Conservation (phyloP, 2,888 invertebrate species). For the Chorisops tibialis region DNA sequence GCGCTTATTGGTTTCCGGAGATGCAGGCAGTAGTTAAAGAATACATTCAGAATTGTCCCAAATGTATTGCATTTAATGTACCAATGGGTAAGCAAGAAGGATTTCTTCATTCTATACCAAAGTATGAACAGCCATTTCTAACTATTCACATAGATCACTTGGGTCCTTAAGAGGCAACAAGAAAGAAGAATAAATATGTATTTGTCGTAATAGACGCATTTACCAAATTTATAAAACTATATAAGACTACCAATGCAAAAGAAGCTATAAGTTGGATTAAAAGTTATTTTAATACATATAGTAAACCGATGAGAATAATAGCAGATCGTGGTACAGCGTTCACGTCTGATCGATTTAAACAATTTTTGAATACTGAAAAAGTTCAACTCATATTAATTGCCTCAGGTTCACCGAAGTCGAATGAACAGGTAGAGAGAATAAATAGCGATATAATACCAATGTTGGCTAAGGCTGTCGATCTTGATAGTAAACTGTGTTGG, state of each 20-base stretch:
- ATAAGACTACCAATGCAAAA: neutral
- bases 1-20: conserved; percentile 41
- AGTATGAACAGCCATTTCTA: conserved; percentile 38
- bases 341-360: conserved; percentile 26
- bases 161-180: conserved; percentile 26
- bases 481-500: conserved; percentile 29
- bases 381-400: conserved; percentile 33
- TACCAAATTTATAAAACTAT: conserved; percentile 30
- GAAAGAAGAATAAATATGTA: conserved; percentile 25
- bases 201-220: conserved; percentile 28
- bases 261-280: neutral
- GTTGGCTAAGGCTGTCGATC: neutral
- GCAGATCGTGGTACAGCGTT: conserved; percentile 11
- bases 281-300: conserved; percentile 5
- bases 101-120: conserved; percentile 37
- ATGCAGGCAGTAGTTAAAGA: conserved; percentile 30
- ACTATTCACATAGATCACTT: conserved; percentile 30
- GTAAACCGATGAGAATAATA: neutral
- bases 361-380: conserved; percentile 27
- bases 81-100: conserved; percentile 25
- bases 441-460: conserved; percentile 25
- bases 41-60: conserved; percentile 5
- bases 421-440: conserved; percentile 35
- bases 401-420: conserved; percentile 33
- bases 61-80: conserved; percentile 3